These are phyloP conservation scores for Bos taurus DNA, from an alignment of 2,113 vertebrate genomes.

Conservation along the genomic window ARS-UCD2.0 NC_037336.1:4872001-4872500, in stretches of 20 bases:
- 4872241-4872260: neutral
- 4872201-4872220: neutral
- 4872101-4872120: fast-evolving
- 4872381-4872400: neutral
- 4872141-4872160: neutral
- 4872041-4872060: neutral
- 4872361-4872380: neutral
- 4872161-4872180: neutral
- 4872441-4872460: neutral
- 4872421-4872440: neutral
- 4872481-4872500: too few relatives aligned
- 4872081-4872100: neutral
- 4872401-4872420: neutral
- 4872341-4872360: neutral
- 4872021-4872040: neutral
- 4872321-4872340: neutral
- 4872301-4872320: neutral
- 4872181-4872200: neutral
- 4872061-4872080: neutral
- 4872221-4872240: neutral
- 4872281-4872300: neutral
- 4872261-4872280: neutral
- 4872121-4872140: neutral
- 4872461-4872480: too few relatives aligned
- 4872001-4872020: neutral